A percentile compares a stretch with the other conserved stretches of the same genome.
These are phyloP conservation scores for Periophthalmus magnuspinnatus DNA, from an alignment of 2,797 vertebrate genomes.

Conservation along the genomic window DNA sequence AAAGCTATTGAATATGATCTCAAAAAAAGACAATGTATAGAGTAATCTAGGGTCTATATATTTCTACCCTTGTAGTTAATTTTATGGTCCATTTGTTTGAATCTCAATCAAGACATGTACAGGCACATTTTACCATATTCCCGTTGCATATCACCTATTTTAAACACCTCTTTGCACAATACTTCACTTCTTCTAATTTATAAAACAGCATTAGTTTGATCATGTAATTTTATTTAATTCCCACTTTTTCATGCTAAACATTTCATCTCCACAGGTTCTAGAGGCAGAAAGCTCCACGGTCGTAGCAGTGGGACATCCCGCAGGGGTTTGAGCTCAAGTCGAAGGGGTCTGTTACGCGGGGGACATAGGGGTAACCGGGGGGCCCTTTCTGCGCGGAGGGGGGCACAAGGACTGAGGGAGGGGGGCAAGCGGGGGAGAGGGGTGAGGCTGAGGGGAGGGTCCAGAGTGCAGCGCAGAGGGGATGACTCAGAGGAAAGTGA, in stretches of 20 bases:
- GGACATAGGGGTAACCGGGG: slow-evolving; percentile 64
- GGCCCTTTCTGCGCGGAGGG: slow-evolving; percentile 29
- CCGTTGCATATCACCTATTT: too few relatives aligned
- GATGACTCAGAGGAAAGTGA: slow-evolving; percentile 77
- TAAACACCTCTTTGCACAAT: too few relatives aligned
- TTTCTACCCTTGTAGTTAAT: too few relatives aligned
- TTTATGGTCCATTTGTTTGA: too few relatives aligned
- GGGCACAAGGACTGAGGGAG: slow-evolving; percentile 51
- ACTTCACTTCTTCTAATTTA: too few relatives aligned
- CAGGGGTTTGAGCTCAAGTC: slow-evolving; percentile 58
- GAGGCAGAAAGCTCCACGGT: slow-evolving; percentile 67
- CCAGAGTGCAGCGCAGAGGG: slow-evolving; percentile 74
- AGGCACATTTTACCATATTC: too few relatives aligned
- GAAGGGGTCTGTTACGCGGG: slow-evolving; percentile 73
- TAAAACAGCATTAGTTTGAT: too few relatives aligned
- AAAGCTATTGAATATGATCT: too few relatives aligned
- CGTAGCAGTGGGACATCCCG: slow-evolving; percentile 67
- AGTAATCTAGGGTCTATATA: too few relatives aligned
- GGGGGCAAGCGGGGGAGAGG: slow-evolving; percentile 54
- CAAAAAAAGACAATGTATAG: too few relatives aligned
- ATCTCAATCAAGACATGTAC: too few relatives aligned
- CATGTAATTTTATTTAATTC: not conserved
- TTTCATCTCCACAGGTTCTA: slow-evolving; percentile 35
- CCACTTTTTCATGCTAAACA: not conserved
- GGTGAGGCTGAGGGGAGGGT: slow-evolving; percentile 72